These are phyloP conservation scores for Onychostruthus taczanowskii DNA, from an alignment of 2,113 vertebrate species.

Conservation along the genomic window DNA sequence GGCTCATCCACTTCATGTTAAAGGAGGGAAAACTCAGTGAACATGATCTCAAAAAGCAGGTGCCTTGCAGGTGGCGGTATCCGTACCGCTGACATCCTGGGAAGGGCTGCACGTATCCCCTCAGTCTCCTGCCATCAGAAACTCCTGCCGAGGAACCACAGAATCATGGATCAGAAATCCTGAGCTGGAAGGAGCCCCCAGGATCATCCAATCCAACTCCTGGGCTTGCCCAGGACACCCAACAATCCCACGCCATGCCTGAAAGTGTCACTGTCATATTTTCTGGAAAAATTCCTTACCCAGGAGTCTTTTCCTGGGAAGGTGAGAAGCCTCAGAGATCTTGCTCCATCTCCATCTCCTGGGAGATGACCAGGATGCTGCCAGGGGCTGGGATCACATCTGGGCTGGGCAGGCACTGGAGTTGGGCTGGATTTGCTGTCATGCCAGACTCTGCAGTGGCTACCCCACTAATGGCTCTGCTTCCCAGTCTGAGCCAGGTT, in stretches of 20 bases:
- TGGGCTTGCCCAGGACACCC: not conserved
- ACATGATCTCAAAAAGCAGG: not conserved
- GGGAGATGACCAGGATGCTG: not conserved
- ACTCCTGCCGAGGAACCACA: not conserved
- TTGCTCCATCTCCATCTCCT: not conserved
- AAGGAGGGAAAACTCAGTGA: not conserved
- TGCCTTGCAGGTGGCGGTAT: rapidly evolving
- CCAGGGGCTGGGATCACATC: not conserved
- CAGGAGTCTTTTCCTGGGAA: no score
- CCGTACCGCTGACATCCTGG: rapidly evolving
- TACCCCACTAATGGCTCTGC: not conserved
- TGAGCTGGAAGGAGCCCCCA: not conserved
- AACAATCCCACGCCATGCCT: not conserved
- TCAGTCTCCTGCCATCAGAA: not conserved
- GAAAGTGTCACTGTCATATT: not conserved
- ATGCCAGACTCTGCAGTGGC: not conserved
- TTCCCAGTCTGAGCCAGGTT: not conserved
- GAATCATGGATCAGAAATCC: not conserved
- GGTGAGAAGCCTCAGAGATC: no score
- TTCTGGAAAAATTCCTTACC: no score
- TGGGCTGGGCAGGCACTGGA: not conserved
- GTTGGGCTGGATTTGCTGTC: not conserved
- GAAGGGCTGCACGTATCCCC: not conserved
- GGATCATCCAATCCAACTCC: not conserved
- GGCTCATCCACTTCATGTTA: not conserved